Evolutionary conservation across 2,113 vertebrate species (phyloP), one percentile per base, ranked within the genome.

Genomic region (Phaethon lepturus): DNA sequence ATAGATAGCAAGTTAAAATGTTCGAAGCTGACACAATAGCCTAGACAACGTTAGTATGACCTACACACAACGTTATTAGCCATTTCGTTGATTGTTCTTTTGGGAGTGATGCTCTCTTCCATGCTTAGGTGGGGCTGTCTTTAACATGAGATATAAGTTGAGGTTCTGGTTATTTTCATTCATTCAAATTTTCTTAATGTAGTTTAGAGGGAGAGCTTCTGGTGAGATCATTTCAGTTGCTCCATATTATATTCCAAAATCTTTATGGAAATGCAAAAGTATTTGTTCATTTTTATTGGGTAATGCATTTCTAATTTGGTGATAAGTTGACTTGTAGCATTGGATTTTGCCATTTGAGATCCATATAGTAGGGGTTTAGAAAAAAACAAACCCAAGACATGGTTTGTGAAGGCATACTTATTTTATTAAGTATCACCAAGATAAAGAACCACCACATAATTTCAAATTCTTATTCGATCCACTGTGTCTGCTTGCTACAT

Each of bases 141-240:
- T 69, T 66, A 72, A 69, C 29, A 47, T 29, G 29, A 90, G 42
- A 47, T 38, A 0, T 1, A 88, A 64, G 3, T 5, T 69, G 19
- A 80, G 13, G 33, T 73, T 80, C 42, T 95, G 47, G 15, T 31
- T 80, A 19, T 76, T 86, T 83, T 75, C 9, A 93, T 84, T 62
- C 9, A 45, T 62, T 83, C 38, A 13, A 0, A 20, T 47, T 62
- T 86, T 50, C 33, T 24, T 44, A 14, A 50, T 47, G 5, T 35
- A 53, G 80, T 66, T 66, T 55, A 85, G 17, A 93, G 18, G 11
- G 24, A 88, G 18, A 49, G 12, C 45, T 75, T 88, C 78, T 69
- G 24, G 10, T 71, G 10, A 86, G 24, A 66, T 38, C 10, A 50
- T 74, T 73, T 77, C 38, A 63, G 18, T 55, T 77, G 10, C 62